phyloP scores from a whole-genome alignment of 92 coral and sea anemone species.

The Heliopora coerulea region DNA sequence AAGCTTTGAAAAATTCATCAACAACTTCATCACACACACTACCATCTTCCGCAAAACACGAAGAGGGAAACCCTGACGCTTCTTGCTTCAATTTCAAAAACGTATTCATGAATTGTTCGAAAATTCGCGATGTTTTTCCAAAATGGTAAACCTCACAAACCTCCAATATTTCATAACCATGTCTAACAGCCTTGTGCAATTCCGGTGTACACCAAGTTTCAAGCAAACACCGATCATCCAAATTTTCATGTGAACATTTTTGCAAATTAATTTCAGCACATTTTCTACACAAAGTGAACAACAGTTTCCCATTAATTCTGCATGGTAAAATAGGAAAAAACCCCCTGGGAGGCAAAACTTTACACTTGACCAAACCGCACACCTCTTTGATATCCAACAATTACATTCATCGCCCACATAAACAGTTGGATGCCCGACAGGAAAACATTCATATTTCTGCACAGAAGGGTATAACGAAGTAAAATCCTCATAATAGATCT shows the following conservation, averaged over 20 bases:
- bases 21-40: neutral
- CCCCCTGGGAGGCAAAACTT: slow-evolving; percentile 18
- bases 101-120: slow-evolving; percentile 44
- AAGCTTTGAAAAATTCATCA: slow-evolving; percentile 23
- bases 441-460: slow-evolving; percentile 33
- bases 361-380: no score
- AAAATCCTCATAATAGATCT: slow-evolving; percentile 33
- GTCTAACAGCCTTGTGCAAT: slow-evolving; percentile 16
- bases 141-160: slow-evolving; percentile 48
- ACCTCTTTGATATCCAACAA: slow-evolving; percentile 34
- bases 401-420: slow-evolving; percentile 18
- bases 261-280: neutral
- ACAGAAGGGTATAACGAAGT: slow-evolving; percentile 47
- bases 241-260: slow-evolving; percentile 13
- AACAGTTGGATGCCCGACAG: slow-evolving; percentile 39
- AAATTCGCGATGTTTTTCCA: slow-evolving; percentile 31
- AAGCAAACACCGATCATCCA: neutral
- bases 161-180: slow-evolving; percentile 39
- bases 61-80: slow-evolving; percentile 34
- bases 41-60: slow-evolving; percentile 10
- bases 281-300: slow-evolving; percentile 41
- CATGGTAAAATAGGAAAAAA: slow-evolving; percentile 28
- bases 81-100: slow-evolving; percentile 51
- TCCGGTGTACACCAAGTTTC: neutral
- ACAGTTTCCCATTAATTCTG: slow-evolving; percentile 15